Conservation (phyloP, 2,113 vertebrate genomes). For the Seriola rivoliana region DNA sequence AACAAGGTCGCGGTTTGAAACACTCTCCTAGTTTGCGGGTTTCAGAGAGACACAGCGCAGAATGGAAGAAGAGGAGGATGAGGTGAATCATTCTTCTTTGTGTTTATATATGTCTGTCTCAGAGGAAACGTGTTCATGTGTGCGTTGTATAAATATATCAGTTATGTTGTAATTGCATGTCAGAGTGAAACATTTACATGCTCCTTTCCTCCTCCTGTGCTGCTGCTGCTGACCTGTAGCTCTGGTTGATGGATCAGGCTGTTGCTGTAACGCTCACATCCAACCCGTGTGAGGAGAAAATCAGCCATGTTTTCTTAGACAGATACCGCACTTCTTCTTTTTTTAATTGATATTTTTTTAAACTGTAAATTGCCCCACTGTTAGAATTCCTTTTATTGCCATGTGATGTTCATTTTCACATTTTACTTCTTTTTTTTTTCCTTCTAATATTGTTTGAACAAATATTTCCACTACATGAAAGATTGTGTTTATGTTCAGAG, state of each 20-base stretch:
- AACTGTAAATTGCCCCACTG: too few species aligned
- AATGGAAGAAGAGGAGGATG: constrained; percentile 77
- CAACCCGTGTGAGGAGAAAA: neutral
- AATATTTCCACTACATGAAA: too few species aligned
- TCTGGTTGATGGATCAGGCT: constrained; percentile 11
- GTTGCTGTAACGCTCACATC: neutral
- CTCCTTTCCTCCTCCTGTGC: constrained; percentile 4
- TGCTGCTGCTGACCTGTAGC: constrained; percentile 20
- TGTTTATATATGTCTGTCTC: constrained; percentile 8
- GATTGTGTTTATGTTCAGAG: too few species aligned
- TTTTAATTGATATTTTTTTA: too few species aligned
- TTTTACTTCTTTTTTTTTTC: too few species aligned
- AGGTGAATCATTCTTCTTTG: constrained; percentile 67
- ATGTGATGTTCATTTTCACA: neutral
- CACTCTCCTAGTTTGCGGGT: neutral
- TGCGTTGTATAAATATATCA: constrained; percentile 1
- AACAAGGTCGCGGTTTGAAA: neutral
- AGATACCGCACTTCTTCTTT: neutral
- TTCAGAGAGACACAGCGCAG: constrained; percentile 8
- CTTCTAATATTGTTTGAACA: neutral
- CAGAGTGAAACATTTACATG: constrained; percentile 12
- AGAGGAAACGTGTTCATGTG: neutral
- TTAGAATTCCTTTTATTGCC: too few species aligned
- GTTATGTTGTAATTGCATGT: neutral
- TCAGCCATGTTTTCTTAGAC: neutral